phyloP scores from a whole-genome alignment of 1,140 invertebrate species.

The Drosophila nannoptera region DNA sequence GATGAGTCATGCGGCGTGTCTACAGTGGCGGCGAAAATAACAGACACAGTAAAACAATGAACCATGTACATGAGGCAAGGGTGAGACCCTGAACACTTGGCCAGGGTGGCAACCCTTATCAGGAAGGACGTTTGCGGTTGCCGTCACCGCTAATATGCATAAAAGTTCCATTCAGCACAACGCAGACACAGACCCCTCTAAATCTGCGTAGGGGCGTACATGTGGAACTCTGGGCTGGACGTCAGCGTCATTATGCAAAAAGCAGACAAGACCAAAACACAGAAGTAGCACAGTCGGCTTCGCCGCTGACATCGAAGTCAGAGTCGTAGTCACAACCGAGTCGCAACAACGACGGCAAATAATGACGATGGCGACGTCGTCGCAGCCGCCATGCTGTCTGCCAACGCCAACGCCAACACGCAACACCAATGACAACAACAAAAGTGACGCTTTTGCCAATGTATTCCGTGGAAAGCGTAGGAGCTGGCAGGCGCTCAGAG shows the following conservation, averaged over 20 bases:
- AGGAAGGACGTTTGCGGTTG: constrained; percentile 71
- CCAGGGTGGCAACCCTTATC: constrained; percentile 59
- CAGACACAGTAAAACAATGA: no score
- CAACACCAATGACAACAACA: constrained; percentile 61
- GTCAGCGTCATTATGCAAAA: constrained; percentile 49
- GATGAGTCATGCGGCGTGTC: constrained; percentile 59
- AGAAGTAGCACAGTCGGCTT: constrained; percentile 39
- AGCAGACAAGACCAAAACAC: constrained; percentile 47
- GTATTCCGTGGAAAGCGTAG: constrained; percentile 50
- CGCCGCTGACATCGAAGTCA: constrained; percentile 14
- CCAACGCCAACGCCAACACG: constrained; percentile 72
- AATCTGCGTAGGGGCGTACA: constrained; percentile 8
- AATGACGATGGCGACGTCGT: constrained; percentile 22
- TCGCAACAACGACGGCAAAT: constrained; percentile 38
- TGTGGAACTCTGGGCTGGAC: constrained; percentile 26
- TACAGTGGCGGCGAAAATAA: constrained; percentile 62
- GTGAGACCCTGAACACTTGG: constrained; percentile 14
- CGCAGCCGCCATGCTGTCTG: constrained; percentile 70
- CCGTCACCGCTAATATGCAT: constrained; percentile 48
- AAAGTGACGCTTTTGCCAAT: constrained; percentile 41
- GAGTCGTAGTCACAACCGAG: constrained; percentile 54
- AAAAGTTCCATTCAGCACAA: constrained; percentile 49
- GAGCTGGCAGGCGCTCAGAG: constrained; percentile 35
- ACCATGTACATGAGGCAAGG: constrained; percentile 26
- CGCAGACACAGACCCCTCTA: not conserved